phyloP scores from a whole-genome alignment of 2,797 vertebrate species.

The Rhinichthys osculus region DNA sequence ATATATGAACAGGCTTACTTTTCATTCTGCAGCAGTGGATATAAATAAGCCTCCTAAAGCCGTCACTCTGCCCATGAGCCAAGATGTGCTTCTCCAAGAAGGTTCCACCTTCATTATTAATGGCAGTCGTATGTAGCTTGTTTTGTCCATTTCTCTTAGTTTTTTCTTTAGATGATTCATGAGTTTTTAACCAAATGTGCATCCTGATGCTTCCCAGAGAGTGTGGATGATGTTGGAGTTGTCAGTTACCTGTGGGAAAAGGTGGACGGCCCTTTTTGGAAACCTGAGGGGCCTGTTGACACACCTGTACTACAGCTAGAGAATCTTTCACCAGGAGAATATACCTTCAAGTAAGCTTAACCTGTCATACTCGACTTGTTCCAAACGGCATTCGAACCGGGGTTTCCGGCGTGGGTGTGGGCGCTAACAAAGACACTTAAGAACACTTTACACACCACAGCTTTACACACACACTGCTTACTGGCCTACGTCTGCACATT shows the following conservation, averaged over 20 bases:
- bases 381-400: too few species aligned
- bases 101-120: conserved; percentile 74
- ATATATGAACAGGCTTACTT: background rate
- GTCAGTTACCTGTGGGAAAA: conserved; percentile 84
- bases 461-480: too few species aligned
- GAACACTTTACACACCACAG: too few species aligned
- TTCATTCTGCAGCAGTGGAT: conserved; percentile 67
- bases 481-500: too few species aligned
- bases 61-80: conserved; percentile 73
- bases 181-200: background rate
- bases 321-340: conserved; percentile 79
- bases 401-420: too few species aligned
- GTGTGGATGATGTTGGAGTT: conserved; percentile 78
- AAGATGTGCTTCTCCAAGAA: conserved; percentile 76
- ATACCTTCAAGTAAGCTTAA: conserved; percentile 79
- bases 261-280: conserved; percentile 75
- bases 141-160: conserved; percentile 3
- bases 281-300: conserved; percentile 72
- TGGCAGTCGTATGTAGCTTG: conserved; percentile 78
- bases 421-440: too few species aligned
- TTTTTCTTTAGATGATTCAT: background rate
- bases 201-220: conserved; percentile 70
- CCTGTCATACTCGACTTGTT: too few species aligned
- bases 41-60: conserved; percentile 77
- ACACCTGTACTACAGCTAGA: conserved; percentile 74